These are phyloP conservation scores for Pampus argenteus DNA, from an alignment of 2,797 vertebrate species.

Conservation along the genomic window DNA sequence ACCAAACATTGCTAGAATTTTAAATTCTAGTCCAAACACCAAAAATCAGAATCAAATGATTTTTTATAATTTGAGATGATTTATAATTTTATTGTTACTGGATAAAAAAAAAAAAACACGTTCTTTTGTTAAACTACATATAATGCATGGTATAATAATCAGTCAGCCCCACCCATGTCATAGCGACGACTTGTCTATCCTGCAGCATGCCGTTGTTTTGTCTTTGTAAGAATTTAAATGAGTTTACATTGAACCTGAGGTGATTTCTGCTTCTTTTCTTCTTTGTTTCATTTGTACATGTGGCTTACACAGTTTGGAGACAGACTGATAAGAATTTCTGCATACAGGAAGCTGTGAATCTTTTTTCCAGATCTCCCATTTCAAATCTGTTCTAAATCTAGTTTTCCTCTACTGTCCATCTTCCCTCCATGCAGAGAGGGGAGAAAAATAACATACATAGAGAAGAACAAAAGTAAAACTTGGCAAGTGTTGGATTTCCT, in stretches of 20 bases:
- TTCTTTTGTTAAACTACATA: too few species aligned
- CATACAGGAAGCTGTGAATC: conserved; percentile 17
- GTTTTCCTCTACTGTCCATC: conserved; percentile 7
- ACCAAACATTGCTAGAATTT: neutral
- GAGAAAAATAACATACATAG: neutral
- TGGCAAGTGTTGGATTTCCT: neutral
- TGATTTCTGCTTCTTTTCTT: too few species aligned
- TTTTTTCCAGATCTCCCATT: conserved; percentile 25
- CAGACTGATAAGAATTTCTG: neutral
- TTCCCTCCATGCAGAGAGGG: neutral
- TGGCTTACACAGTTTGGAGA: neutral
- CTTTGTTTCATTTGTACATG: too few species aligned
- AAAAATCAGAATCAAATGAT: neutral
- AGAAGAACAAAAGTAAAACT: neutral
- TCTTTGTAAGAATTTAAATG: neutral
- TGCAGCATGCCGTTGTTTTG: neutral
- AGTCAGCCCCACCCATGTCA: too few species aligned
- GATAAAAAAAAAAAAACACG: too few species aligned
- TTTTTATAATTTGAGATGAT: too few species aligned
- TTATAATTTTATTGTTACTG: too few species aligned
- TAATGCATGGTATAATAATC: too few species aligned
- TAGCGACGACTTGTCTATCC: too few species aligned
- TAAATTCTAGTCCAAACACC: neutral
- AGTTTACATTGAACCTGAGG: neutral
- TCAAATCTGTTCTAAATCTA: conserved; percentile 28